A percentile compares a stretch with the other conserved stretches of the same genome.
Evolutionary conservation across 2,113 vertebrate genomes (phyloP).

Genomic region (Platysteira castanea): DNA sequence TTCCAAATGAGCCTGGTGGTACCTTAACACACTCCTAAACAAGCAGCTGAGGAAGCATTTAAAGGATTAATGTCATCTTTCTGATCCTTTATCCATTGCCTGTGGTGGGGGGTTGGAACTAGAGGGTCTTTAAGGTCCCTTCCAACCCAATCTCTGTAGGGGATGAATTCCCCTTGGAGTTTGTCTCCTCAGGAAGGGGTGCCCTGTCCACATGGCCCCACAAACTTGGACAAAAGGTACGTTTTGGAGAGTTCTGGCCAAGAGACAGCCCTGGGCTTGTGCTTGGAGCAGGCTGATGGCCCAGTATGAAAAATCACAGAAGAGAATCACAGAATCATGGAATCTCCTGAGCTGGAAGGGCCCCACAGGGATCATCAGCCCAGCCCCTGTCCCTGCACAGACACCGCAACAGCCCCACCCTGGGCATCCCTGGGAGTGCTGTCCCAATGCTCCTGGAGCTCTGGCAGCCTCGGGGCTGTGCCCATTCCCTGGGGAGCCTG

Average conservation of each 20-base stretch:
- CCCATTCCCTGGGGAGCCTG: neutral
- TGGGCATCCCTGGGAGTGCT: neutral
- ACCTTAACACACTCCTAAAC: neutral
- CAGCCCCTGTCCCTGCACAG: accelerated
- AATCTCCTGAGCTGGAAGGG: neutral
- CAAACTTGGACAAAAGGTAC: neutral
- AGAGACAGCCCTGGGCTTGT: neutral
- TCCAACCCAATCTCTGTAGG: neutral
- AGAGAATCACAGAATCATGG: too few relatives aligned
- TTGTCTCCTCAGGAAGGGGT: neutral
- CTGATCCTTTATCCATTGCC: neutral
- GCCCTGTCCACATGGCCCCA: neutral
- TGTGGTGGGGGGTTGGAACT: neutral
- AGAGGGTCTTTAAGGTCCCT: neutral
- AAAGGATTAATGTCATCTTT: neutral
- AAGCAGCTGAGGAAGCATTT: neutral
- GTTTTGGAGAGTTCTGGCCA: neutral
- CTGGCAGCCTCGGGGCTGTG: neutral
- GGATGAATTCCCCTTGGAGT: neutral
- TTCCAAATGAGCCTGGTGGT: neutral
- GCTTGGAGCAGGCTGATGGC: neutral
- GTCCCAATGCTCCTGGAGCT: neutral
- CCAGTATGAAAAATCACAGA: neutral
- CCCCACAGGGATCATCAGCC: neutral
- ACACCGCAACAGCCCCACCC: neutral